Base-by-base conservation (phyloP, 2,888 invertebrate genomes). In the Caenorhabditis plicata region DNA sequence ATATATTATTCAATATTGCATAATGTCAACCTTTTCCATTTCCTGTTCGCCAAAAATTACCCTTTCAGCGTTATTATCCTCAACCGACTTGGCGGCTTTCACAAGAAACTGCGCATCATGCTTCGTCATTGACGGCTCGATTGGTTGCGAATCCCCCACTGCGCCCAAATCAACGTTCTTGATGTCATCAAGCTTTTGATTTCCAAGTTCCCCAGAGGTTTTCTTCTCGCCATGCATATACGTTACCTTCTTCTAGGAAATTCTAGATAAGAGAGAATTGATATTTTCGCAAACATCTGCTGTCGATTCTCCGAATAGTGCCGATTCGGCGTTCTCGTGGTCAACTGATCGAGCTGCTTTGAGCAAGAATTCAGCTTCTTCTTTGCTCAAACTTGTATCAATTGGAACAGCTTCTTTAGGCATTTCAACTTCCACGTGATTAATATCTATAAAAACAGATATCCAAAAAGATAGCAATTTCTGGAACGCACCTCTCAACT, bases 21-120 rank as follows among this genome's bases (percentile, higher is more conserved):
- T n/a, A n/a, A n/a, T n/a, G n/a, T n/a, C n/a, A n/a, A n/a, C n/a
- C n/a, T n/a, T n/a, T n/a, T n/a, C n/a, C n/a, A n/a, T n/a, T 29
- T 15, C 41, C 41, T n/a, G 3, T 23, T 41, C 26, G 1, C 60
- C 60, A 25, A 42, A 60, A 13, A 60, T 60, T 22, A 48, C 39
- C 9, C 17, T 38, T 27, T 60, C 60, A 0, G 64, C 64, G 17
- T 61, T 55, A 9, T 60, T 47, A 32, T 68, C 76, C 17, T 70
- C 69, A 9, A 78, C 75, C 9, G 71, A 70, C 51, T 62, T 55
- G 5, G 78, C 77, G 2, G 76, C 76, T 39, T 72, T 68, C 26
- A 78, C 55, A 33, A 78, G 58, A 40, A 68, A 76, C 2, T 64
- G 62, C n/a, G 71, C 69, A 44, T 78, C 78, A 44, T 74, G 76